Conservation (phyloP, 2,888 invertebrate species). For the Sericinus montela region DNA sequence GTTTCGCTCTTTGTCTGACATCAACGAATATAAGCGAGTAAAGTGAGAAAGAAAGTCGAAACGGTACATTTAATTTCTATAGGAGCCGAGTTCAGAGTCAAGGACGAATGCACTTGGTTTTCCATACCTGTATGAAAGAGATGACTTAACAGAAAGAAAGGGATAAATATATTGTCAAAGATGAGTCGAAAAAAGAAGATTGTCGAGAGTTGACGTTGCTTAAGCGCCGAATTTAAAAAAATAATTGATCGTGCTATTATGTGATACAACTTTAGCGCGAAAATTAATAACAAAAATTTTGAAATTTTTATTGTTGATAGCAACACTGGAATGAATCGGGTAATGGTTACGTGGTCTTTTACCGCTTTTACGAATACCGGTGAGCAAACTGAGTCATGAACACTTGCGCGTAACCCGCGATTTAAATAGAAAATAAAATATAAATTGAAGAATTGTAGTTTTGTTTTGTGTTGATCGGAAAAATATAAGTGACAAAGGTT, state of each 20-base stretch:
- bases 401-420: slow-evolving; percentile 13
- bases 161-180: slow-evolving; percentile 34
- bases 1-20: slow-evolving; percentile 41
- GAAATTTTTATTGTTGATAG: slow-evolving; percentile 29
- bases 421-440: neutral
- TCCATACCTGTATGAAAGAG: slow-evolving; percentile 37
- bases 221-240: slow-evolving; percentile 34
- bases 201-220: slow-evolving; percentile 42
- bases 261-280: neutral
- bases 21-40: slow-evolving; percentile 11
- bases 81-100: slow-evolving; percentile 53
- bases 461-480: neutral
- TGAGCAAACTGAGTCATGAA: slow-evolving; percentile 22
- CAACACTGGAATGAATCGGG: slow-evolving; percentile 37
- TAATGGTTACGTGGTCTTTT: slow-evolving; percentile 46
- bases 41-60: slow-evolving; percentile 44
- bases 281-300: slow-evolving; percentile 24
- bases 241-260: slow-evolving; percentile 15
- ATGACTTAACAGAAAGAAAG: slow-evolving; percentile 33
- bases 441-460: neutral
- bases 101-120: slow-evolving; percentile 65
- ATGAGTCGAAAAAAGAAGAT: slow-evolving; percentile 50
- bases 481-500: neutral
- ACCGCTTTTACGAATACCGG: slow-evolving; percentile 20
- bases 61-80: slow-evolving; percentile 63